A percentile compares a stretch with the other conserved stretches of the same genome.
Evolutionary conservation across 2,888 invertebrate genomes (phyloP).

Genomic region (Rotaria magnacalcarata): DNA sequence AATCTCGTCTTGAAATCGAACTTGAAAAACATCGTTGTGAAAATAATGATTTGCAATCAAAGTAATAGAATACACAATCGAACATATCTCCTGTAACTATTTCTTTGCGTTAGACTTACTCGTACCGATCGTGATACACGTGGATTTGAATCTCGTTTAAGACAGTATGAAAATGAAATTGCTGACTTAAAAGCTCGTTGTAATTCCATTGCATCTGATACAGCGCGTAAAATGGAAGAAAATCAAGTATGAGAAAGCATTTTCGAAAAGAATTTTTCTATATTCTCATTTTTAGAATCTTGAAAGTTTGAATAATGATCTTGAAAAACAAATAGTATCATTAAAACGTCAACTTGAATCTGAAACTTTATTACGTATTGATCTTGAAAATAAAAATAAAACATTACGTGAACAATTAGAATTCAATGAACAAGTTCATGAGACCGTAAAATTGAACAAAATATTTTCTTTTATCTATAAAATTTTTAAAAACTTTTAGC

Average conservation of each 20-base stretch:
- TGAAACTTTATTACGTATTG: constrained; percentile 84
- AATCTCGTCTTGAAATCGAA: constrained; percentile 87
- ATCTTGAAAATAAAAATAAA: constrained; percentile 73
- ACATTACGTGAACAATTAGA: constrained; percentile 80
- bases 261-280: constrained; percentile 47
- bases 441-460: constrained; percentile 61
- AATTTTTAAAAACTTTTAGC: neutral
- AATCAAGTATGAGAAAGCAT: neutral
- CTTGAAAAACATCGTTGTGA: constrained; percentile 78
- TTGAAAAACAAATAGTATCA: constrained; percentile 74
- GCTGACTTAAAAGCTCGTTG: constrained; percentile 52
- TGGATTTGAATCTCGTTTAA: neutral
- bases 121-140: neutral
- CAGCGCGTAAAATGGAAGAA: constrained; percentile 69
- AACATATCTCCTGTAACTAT: no score
- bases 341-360: constrained; percentile 83
- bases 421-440: constrained; percentile 70
- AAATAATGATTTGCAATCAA: constrained; percentile 70
- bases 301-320: constrained; percentile 62
- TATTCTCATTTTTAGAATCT: constrained; percentile 65
- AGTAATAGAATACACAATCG: neutral
- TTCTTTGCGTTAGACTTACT: neutral
- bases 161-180: constrained; percentile 50
- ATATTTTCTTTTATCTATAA: no score
- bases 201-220: constrained; percentile 66